Base-by-base conservation (phyloP, 1,140 invertebrate genomes). In the Zaprionus inermis region DNA sequence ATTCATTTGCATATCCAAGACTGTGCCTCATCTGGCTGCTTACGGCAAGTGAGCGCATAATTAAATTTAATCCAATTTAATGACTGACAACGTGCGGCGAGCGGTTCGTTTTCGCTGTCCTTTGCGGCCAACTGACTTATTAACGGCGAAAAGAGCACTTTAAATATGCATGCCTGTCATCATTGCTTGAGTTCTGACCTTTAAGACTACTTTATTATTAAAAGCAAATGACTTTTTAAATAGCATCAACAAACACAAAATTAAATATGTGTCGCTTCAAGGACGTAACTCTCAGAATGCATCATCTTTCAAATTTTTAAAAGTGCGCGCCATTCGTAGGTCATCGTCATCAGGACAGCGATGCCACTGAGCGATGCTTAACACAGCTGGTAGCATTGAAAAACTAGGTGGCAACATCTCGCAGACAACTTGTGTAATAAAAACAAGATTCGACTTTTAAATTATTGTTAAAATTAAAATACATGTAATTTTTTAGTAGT, bases 21-120 rank as follows among this genome's bases (percentile, higher is more conserved):
- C 55, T 66, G 38, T 10, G 20, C 41, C 32, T 32, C 49, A 38
- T 32, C 64, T 36, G 51, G 36, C 38, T 66, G 67, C 58, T 76
- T 72, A 70, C 56, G 63, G 70, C 64, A 77, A 88, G 60, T 82
- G 76, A 64, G 36, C 49, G 79, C 66, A 66, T 86, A 82, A 86
- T 88, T 88, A 82, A 79, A 82, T 79, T 74, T 67, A 74, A 88
- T 79, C 83, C 82, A 86, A 82, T 86, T 86, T 82, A 79, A 74
- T 65, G 69, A 79, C 83, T 73, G 76, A 76, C 72, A 86, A 79
- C 38, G 38, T 44, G 38, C 38, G 38, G 7, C n/a, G 7, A n/a
- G 7, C n/a, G 7, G n/a, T 41, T 41, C 6, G n/a, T 41, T 41
- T 16, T 5, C 38, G 38, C 16, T 41, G 38, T 41, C 38, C n/a